Evolutionary conservation across 2,888 invertebrate species (phyloP), one percentile per base, ranked within the genome.

Genomic region (Metopia argyrocephala): DNA sequence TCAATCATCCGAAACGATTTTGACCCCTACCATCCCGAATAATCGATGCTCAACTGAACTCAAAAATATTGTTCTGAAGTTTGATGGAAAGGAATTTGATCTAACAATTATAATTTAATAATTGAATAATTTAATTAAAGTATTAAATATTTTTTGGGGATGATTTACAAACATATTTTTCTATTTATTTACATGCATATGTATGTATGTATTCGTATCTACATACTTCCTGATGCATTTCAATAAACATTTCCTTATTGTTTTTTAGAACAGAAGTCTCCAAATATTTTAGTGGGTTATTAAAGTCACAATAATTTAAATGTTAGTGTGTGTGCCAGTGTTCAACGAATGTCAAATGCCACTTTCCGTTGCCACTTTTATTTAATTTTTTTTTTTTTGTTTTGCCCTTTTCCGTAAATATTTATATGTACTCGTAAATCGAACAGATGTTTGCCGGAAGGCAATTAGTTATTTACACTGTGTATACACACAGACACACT

Each of bases 401-500:
- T 28, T 28, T 28, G 20, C 23, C 52, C 46, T 48, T 6, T 38
- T 50, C 21, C 25, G 9, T 38, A 12, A 38, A 4, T 38, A 38
- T 38, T 20, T 46, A 23, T 31, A 12, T 12, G 9, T 38, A 23
- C 28, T 23, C 23, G 75, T 61, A 70, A 81, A 81, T 62, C 70
- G 78, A 81, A 81, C 81, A 81, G 81, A 81, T 81, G 81, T 81
- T 81, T 78, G 81, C 81, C 81, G 74, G 69, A 81, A 65, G 81
- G 74, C 78, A 81, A 81, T 81, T 78, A 78, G 81, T 81, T 81
- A 81, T 81, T 81, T 81, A 81, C 81, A 81, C 81, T 73, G 70
- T 57, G 74, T 81, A 74, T 54, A 57, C 38, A 59, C 45, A 65
- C 45, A 74, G 61, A 27, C 50, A 48, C 12, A 15, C 52, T 23